phyloP scores from a whole-genome alignment of 2,888 invertebrate species.

The Leptothorax acervorum region DNA sequence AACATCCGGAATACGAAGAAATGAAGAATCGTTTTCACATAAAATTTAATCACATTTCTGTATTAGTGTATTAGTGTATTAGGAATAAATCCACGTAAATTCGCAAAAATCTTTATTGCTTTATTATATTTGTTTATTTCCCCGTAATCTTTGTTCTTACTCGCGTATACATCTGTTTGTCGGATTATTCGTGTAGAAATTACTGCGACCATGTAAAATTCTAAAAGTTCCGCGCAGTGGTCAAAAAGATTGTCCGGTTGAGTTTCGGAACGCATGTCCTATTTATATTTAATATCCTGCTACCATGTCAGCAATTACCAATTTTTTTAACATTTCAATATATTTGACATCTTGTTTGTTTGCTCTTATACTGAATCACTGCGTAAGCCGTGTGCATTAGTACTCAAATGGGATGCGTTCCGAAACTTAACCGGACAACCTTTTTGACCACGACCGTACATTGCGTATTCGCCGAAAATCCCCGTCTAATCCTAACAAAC shows the following conservation, averaged over 20 bases:
- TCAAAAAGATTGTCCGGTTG: no score
- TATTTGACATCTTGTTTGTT: no score
- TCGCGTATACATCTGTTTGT: background rate
- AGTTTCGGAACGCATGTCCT: no score
- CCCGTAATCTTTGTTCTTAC: background rate
- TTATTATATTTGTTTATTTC: background rate
- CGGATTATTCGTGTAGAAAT: constrained; percentile 11
- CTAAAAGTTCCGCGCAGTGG: background rate
- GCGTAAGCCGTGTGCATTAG: no score
- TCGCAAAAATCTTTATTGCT: background rate
- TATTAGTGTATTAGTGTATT: background rate
- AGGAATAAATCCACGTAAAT: background rate
- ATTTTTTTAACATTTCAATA: no score
- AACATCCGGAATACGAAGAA: background rate
- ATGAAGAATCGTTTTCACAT: background rate
- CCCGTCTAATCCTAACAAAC: constrained; percentile 31
- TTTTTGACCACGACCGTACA: no score
- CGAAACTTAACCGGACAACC: no score
- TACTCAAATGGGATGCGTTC: no score
- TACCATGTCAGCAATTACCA: no score
- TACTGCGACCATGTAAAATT: background rate
- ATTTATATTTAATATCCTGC: no score
- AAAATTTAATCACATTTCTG: background rate
- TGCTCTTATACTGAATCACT: no score
- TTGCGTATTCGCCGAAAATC: constrained; percentile 6